Conservation (phyloP, 1,140 invertebrate species). For the Drosophila nebulosa region DNA sequence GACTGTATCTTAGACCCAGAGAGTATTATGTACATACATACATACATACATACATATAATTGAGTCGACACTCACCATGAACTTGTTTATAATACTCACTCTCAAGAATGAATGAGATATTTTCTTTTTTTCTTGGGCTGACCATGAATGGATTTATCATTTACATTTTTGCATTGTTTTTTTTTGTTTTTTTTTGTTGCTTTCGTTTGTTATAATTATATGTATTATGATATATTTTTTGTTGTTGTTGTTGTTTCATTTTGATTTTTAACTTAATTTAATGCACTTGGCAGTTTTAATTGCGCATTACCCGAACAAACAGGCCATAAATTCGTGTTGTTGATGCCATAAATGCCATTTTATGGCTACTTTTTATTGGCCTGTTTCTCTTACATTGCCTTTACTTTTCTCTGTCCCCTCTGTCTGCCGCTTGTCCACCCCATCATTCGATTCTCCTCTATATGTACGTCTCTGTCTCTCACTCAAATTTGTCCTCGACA, state of each 20-base stretch:
- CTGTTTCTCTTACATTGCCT: slow-evolving; percentile 26
- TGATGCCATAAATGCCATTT: slow-evolving; percentile 68
- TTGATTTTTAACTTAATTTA: slow-evolving; percentile 52
- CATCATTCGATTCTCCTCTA: not conserved
- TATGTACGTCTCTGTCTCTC: not conserved
- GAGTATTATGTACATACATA: too few species aligned
- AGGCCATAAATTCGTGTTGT: slow-evolving; percentile 68
- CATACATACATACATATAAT: too few species aligned
- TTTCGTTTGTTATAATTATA: slow-evolving; percentile 29
- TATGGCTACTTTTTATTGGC: slow-evolving; percentile 73
- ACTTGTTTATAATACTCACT: not conserved
- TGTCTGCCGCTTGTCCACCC: not conserved
- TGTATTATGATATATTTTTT: not conserved
- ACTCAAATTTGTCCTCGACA: slow-evolving; percentile 14
- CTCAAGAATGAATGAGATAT: not conserved
- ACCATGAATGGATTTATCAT: slow-evolving; percentile 28
- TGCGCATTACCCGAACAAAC: slow-evolving; percentile 63
- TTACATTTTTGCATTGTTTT: slow-evolving; percentile 1
- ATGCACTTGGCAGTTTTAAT: slow-evolving; percentile 74
- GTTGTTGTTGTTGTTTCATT: not conserved
- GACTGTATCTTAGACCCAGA: too few species aligned
- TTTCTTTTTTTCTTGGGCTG: not conserved
- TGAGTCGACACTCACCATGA: too few species aligned
- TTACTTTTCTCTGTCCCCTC: not conserved
- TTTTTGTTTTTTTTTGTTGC: not conserved